These are phyloP conservation scores for Diploscapter pachys DNA, from an alignment of 1,140 invertebrate species.

Conservation along the genomic window DNA sequence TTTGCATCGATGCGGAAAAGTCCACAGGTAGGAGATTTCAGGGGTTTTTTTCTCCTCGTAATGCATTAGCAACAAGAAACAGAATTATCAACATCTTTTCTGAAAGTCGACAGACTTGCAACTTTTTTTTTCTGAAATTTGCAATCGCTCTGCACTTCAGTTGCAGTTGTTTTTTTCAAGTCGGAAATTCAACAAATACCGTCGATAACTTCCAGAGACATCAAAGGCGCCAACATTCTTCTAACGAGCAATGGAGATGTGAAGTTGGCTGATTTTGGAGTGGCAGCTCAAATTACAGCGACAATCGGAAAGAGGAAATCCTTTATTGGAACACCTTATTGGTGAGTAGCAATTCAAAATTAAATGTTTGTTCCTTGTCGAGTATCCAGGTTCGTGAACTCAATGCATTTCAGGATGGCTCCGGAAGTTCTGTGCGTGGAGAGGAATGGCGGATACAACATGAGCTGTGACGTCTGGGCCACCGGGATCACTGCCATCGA, in stretches of 20 bases:
- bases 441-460: conserved; percentile 97
- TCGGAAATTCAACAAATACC: no score
- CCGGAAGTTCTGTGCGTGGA: conserved; percentile 95
- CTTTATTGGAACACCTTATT: conserved; percentile 99
- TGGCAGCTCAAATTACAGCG: conserved; percentile 97
- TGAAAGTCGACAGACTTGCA: no score
- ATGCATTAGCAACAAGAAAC: no score
- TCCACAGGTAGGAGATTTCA: conserved; percentile 68
- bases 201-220: conserved; percentile 52
- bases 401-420: conserved; percentile 64
- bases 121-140: no score
- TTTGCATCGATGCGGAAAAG: conserved; percentile 89
- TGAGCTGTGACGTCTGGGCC: conserved; percentile 99
- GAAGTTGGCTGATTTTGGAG: conserved; percentile 97
- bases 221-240: conserved; percentile 91
- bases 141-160: no score
- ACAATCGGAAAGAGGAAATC: conserved; percentile 98
- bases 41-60: no score
- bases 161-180: no score
- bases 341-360: conserved; percentile 63
- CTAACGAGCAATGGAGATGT: conserved; percentile 92
- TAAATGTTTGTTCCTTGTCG: background rate
- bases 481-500: conserved; percentile 98
- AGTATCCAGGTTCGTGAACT: background rate
- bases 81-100: no score